Base-by-base conservation (phyloP, 2,888 invertebrate species). In the Aporophyla nigra region DNA sequence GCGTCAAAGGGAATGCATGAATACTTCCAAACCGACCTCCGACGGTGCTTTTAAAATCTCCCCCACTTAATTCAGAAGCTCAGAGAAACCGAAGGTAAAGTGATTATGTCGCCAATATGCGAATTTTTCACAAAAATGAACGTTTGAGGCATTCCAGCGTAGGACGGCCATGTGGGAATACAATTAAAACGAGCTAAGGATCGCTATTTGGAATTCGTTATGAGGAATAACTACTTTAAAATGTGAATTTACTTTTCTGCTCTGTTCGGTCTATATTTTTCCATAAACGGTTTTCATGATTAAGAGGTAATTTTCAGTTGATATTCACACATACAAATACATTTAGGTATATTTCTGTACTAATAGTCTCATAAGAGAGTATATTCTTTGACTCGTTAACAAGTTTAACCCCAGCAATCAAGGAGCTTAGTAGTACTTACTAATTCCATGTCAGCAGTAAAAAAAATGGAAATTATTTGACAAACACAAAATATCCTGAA, bases 1-100 rank as follows among this genome's bases (percentile, higher is more conserved):
- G 90, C 94, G 95, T 96, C 96, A 97, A 97, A 97, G 97, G 94
- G 97, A 97, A 97, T 97, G 95, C 94, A 95, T 96, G 96, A 96
- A 96, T 96, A 96, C 96, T 96, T 95, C 90, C 91, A 91, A 93
- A 93, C 93, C 94, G 91, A 94, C 94, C 94, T 94, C 94, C 91
- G 90, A 91, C 93, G 93, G 92, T 87, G 96, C 96, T 96, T 96
- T 96, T 95, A 96, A 96, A 96, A 95, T 93, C 92, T 92, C 93
- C 94, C 95, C 93, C 94, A 91, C 94, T 94, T 94, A 94, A 94
- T 94, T 93, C 92, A 89, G 89, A 90, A 92, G 93, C 93, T 93
- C 94, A 92, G 94, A 94, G 95, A 95, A 95, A 95, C 95, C 95
- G 93, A 93, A 94, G 93, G 93, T 96, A 96, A 96, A 94, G 93